These are phyloP conservation scores for Microcaecilia unicolor DNA, from an alignment of 2,797 vertebrate genomes.

Conservation along the genomic window DNA sequence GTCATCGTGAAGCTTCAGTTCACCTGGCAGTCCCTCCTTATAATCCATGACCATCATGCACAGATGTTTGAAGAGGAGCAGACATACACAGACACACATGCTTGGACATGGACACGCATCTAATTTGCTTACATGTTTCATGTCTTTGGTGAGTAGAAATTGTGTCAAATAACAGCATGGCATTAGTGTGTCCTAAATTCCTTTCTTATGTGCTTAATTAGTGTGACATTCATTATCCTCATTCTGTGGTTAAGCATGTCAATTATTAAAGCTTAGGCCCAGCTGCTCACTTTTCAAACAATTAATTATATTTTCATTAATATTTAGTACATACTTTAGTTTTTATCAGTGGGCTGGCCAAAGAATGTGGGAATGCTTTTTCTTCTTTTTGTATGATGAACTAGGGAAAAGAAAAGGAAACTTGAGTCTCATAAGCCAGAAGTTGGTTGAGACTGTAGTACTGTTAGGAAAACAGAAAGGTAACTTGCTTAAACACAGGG, in stretches of 20 bases:
- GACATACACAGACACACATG: too few relatives aligned
- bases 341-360: not conserved
- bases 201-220: conserved; percentile 15
- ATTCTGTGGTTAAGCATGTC: conserved; percentile 6
- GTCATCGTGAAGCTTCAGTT: too few relatives aligned
- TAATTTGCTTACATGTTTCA: too few relatives aligned
- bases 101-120: too few relatives aligned
- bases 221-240: not conserved
- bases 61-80: too few relatives aligned
- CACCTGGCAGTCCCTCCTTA: too few relatives aligned
- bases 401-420: not conserved
- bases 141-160: conserved; percentile 5
- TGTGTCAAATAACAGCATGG: not conserved
- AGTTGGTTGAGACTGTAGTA: not conserved
- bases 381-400: not conserved
- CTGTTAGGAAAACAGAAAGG: not conserved
- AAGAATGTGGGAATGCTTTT: conserved; percentile 2
- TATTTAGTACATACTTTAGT: conserved; percentile 18
- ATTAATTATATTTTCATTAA: conserved; percentile 12
- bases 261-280: conserved; percentile 13
- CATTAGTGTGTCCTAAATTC: conserved; percentile 14
- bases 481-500: too few relatives aligned
- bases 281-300: conserved; percentile 14
- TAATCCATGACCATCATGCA: too few relatives aligned
- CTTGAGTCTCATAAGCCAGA: not conserved